These are phyloP conservation scores for Cephus pulcher DNA, from an alignment of 2,888 invertebrate species.

Conservation along the genomic window DNA sequence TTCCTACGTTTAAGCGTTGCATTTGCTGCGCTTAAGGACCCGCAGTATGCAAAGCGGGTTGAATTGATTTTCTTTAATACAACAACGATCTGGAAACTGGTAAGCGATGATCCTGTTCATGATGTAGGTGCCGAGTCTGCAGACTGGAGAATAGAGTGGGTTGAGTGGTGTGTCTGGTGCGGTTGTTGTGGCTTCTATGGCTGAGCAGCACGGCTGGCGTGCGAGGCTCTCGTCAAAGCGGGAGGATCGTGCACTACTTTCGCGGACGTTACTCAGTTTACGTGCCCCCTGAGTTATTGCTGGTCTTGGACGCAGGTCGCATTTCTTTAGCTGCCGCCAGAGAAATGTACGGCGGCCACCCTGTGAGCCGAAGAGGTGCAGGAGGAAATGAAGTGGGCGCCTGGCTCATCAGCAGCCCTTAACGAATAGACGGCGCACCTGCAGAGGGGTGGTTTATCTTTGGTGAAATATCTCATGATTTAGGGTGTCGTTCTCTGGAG, in stretches of 20 bases:
- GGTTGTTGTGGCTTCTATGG: not conserved
- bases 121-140: not conserved
- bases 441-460: not conserved
- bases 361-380: not conserved
- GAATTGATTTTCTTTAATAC: not conserved
- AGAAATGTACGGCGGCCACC: not conserved
- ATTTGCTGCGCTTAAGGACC: not conserved
- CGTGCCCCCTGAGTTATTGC: constrained; percentile 6
- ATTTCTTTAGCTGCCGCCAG: not conserved
- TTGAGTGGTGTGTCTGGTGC: not conserved
- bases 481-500: not conserved
- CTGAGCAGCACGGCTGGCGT: not conserved
- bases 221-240: not conserved
- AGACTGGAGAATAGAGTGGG: not conserved
- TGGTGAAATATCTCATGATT: not conserved
- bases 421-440: not conserved
- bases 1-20: not conserved
- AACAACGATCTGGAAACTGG: not conserved
- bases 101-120: not conserved
- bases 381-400: not conserved
- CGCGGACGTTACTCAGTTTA: constrained; percentile 6
- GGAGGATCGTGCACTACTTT: not conserved
- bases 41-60: not conserved
- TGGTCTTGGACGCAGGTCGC: not conserved
- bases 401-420: not conserved